phyloP scores from a whole-genome alignment of 2,888 invertebrate genomes.

The Eilema sororculum region DNA sequence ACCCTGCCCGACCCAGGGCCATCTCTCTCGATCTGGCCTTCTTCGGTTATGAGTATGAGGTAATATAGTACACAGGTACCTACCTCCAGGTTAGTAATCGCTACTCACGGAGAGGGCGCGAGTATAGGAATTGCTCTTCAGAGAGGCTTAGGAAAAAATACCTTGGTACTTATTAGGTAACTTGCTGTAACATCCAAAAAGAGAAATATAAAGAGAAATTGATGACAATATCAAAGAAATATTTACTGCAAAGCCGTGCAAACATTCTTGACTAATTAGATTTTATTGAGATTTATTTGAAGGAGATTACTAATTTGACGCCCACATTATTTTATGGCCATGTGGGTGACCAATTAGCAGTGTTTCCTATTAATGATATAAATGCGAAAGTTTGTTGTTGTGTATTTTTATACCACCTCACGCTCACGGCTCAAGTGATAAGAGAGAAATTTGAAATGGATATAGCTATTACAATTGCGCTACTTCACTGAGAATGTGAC shows the following conservation, averaged over 20 bases:
- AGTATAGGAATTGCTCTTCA: too few species aligned
- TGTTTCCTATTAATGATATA: neutral
- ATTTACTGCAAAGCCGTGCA: neutral
- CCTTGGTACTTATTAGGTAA: too few species aligned
- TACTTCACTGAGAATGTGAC: neutral
- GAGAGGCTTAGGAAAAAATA: too few species aligned
- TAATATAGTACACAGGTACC: too few species aligned
- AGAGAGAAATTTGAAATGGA: neutral
- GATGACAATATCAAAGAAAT: neutral
- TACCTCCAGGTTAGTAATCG: too few species aligned
- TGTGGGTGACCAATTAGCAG: conserved; percentile 2
- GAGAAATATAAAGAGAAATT: too few species aligned
- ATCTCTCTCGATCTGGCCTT: too few species aligned
- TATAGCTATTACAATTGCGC: neutral
- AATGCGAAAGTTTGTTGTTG: neutral
- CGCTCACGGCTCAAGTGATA: neutral
- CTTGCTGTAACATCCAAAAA: neutral
- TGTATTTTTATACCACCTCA: neutral
- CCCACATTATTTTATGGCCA: neutral
- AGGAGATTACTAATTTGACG: conserved; percentile 3
- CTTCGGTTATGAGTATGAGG: too few species aligned
- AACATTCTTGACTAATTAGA: neutral
- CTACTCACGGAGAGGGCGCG: too few species aligned
- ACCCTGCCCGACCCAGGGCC: too few species aligned
- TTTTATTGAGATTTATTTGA: neutral